A percentile compares a stretch with the other conserved stretches of the same genome.
These are phyloP conservation scores for Plecturocebus donacophilus DNA, from an alignment of 2,113 vertebrate species.

Conservation along the genomic window DNA sequence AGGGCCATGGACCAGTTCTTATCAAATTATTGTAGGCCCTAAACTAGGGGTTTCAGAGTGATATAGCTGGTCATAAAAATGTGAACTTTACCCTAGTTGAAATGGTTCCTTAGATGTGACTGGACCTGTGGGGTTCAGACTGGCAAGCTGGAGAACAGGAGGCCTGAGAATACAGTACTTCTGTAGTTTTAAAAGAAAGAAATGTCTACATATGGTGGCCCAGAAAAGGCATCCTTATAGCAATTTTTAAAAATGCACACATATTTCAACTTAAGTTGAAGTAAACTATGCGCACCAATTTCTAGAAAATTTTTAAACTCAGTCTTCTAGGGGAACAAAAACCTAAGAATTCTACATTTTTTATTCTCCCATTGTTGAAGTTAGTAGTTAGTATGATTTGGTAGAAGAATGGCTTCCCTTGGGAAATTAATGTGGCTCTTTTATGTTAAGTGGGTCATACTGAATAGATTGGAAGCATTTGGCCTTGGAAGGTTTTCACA, in stretches of 20 bases:
- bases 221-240: neutral
- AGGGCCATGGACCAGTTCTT: neutral
- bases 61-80: neutral
- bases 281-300: neutral
- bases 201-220: neutral
- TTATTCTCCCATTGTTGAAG: neutral
- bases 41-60: neutral
- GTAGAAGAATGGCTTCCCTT: neutral
- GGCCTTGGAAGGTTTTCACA: conserved; percentile 3
- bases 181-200: neutral
- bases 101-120: neutral
- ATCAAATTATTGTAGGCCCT: neutral
- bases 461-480: neutral
- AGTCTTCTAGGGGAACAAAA: neutral
- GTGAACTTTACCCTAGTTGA: neutral
- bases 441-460: conserved; percentile 36
- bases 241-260: neutral
- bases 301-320: neutral
- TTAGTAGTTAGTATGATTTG: neutral
- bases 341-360: neutral
- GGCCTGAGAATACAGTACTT: neutral
- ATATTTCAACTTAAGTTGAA: conserved; percentile 1
- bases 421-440: conserved; percentile 20
- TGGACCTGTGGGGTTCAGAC: neutral
- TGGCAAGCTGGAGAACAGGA: neutral